A percentile compares a stretch with the other conserved stretches of the same genome.
These are phyloP conservation scores for Meiosimyza platycephala DNA, from an alignment of 2,888 invertebrate genomes.

Conservation along the genomic window DNA sequence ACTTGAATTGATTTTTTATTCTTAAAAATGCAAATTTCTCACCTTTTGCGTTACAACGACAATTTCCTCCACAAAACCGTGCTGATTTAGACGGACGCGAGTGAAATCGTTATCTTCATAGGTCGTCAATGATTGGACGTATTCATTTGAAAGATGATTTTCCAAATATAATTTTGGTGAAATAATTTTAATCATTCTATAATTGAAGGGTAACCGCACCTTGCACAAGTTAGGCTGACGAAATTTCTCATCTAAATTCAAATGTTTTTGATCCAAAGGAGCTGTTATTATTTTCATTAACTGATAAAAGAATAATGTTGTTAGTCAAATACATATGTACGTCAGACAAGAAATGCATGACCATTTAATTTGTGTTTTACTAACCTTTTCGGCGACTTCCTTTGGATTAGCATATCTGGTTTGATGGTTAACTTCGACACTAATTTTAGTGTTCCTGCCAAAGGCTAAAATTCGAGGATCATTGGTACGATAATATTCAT, in stretches of 20 bases:
- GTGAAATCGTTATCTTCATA: conserved; percentile 53
- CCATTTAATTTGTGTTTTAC: too few species aligned
- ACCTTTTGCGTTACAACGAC: conserved; percentile 54
- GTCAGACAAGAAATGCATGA: too few species aligned
- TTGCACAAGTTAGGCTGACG: conserved; percentile 45
- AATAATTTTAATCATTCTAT: conserved; percentile 50
- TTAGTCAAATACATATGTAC: too few species aligned
- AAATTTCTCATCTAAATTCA: conserved; percentile 47
- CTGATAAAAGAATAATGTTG: too few species aligned
- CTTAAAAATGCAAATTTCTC: not conserved
- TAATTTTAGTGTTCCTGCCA: conserved; percentile 47
- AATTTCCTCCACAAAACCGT: conserved; percentile 55
- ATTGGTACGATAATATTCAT: conserved; percentile 51
- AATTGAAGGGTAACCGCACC: conserved; percentile 49
- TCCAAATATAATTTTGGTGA: conserved; percentile 52
- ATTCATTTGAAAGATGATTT: conserved; percentile 48
- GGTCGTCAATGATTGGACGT: conserved; percentile 47
- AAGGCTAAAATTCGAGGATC: conserved; percentile 53
- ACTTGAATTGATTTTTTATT: too few species aligned
- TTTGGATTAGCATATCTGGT: conserved; percentile 44
- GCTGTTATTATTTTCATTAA: too few species aligned
- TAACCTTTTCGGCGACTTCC: conserved; percentile 57
- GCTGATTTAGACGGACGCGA: conserved; percentile 51
- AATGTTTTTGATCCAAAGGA: too few species aligned
- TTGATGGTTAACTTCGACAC: conserved; percentile 49